Base-by-base conservation (phyloP, 2,113 vertebrate genomes). In the Plectropomus leopardus region DNA sequence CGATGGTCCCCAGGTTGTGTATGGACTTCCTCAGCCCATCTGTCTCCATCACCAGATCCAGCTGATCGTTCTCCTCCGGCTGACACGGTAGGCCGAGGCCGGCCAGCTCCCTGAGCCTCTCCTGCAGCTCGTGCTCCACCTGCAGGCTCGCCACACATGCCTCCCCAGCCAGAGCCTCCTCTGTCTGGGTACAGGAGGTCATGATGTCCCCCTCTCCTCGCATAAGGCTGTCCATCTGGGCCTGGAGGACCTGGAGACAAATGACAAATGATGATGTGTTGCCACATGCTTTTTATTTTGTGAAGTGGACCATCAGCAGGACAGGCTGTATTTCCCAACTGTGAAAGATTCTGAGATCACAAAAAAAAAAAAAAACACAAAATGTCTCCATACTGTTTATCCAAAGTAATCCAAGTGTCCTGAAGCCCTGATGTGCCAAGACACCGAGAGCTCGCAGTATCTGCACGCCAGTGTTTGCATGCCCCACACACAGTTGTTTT, bases 11-110 rank as follows among this genome's bases (percentile, higher is more conserved):
- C 47, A 99, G 92, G 90, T 99, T 99, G 93, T 99, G 98, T 84
- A 99, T 98, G 76, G 97, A 98, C 78, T 98, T 99, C 89, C 97
- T 97, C 5, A 99, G 71, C 3, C 96, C 97, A 64, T 99, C 98
- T 0, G 97, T 98, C 90, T 99, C 98, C 88, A 99, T 95, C 68
- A 97, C 88, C 72, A 99, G 97, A 67, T 99, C 98, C 88, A 99
- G 80, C 89, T 99, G 98, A 76, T 99, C 97, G 0, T 99, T 99
- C 74, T 99, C 98, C 32, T 98, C 95, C 0, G 98, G 97, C 80
- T 97, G 97, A 67, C 97, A 84, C 0, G 96, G 96, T 82, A 97
- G 95, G n/a, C 96, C 95, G 3, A 95, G 89, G 72, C 95, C 92
- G 0, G 95, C 95, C 79, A 98, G 91, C 4, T 97, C 96, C 0